Conservation (phyloP, 2,113 vertebrate genomes). For the Burhinus oedicnemus region DNA sequence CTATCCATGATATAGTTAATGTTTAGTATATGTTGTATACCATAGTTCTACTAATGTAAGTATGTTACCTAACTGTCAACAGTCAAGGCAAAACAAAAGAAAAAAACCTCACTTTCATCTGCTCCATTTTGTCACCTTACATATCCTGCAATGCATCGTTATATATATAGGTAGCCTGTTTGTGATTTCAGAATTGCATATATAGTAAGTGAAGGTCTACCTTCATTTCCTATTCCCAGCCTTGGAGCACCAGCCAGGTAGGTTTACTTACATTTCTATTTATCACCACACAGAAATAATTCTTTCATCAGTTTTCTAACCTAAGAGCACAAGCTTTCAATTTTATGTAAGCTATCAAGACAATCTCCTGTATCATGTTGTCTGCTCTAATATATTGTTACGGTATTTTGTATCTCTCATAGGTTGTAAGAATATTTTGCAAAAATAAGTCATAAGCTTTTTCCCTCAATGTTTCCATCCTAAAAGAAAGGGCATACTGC, state of each 20-base stretch:
- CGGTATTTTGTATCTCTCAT: not conserved
- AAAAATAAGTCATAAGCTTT: not conserved
- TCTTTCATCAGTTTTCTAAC: not conserved
- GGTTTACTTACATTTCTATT: not conserved
- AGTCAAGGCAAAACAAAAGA: not conserved
- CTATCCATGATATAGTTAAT: not conserved
- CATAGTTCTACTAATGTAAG: not conserved
- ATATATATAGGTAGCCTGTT: not conserved
- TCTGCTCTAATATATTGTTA: not conserved
- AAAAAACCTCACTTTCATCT: rapidly evolving
- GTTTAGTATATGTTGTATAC: not conserved
- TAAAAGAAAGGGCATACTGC: not conserved
- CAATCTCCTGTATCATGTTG: not conserved
- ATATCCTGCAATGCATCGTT: not conserved
- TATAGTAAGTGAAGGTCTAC: not conserved
- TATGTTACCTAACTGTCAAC: not conserved
- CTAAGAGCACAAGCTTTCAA: not conserved
- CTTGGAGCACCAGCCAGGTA: not conserved
- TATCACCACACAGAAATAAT: not conserved
- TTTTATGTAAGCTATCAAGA: not conserved
- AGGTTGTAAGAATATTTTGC: not conserved
- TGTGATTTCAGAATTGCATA: not conserved
- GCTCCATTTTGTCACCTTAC: not conserved
- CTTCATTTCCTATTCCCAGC: not conserved
- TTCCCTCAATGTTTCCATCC: not conserved